Evolutionary conservation across 2,888 invertebrate species (phyloP), one percentile per base, ranked within the genome.

Genomic region (Diarsia brunnea): DNA sequence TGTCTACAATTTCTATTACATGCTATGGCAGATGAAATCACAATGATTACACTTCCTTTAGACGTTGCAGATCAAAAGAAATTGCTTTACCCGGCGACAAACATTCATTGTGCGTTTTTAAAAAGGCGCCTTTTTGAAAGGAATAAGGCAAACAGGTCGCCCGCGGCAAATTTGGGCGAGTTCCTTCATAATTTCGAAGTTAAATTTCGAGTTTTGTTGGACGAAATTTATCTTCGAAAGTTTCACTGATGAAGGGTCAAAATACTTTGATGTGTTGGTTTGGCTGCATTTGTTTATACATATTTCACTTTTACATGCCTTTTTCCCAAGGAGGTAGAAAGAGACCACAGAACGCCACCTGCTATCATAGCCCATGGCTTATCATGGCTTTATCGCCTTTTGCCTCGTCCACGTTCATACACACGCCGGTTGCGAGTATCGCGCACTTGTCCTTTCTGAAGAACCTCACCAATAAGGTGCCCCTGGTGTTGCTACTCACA

Each of bases 21-120:
- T 78, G 84, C 77, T 79, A 81, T 86, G 88, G 87, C 75, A 88
- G 88, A 89, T 84, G 90, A 89, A 90, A 91, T 90, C 84, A 87
- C 87, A 88, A 90, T 90, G 89, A 90, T 91, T 86, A 90, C 90
- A 89, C 84, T 88, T 80, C 78, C 72, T 78, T 76, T 75, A 24
- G 73, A 86, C 70, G 81, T 31, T 79, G 73, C 67, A 79, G 88
- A 88, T 90, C 86, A 88, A 90, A 89, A 81, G 81, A 85, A 81
- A 90, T 87, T 88, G 85, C 90, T 89, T 87, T 81, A 84, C 84
- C 78, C 84, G 69, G 81, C 78, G 81, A 74, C 78, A 86, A 87
- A 85, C 85, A 73, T 82, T 85, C 81, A 86, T 89, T 89, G 88
- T 85, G 83, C 79, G 78, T 85, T 90, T 77, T 88, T 83, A 85